Conservation (phyloP, 2,888 invertebrate genomes). For the Caenorhabditis afra region DNA sequence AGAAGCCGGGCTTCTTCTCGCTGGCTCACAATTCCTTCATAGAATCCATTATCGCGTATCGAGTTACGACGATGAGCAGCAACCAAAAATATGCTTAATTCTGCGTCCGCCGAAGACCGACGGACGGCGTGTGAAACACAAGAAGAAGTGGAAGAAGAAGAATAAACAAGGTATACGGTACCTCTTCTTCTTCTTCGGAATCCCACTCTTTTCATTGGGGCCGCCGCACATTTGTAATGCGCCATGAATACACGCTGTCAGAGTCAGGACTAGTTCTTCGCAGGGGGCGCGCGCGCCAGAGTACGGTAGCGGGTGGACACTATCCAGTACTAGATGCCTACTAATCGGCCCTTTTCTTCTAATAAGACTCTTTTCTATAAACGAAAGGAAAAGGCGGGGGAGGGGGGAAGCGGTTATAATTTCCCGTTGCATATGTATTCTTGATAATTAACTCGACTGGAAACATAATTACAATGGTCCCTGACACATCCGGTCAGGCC, state of each 20-base stretch:
- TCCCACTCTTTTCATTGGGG: slow-evolving; percentile 47
- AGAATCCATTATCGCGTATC: slow-evolving; percentile 52
- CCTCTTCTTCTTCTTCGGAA: slow-evolving; percentile 4
- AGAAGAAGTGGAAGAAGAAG: slow-evolving; percentile 37
- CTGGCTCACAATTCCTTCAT: neutral
- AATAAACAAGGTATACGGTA: slow-evolving; percentile 60
- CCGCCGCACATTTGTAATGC: slow-evolving; percentile 52
- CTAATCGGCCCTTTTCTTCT: slow-evolving; percentile 34
- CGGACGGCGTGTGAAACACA: slow-evolving; percentile 54
- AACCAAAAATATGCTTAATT: slow-evolving; percentile 56
- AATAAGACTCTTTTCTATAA: slow-evolving; percentile 28
- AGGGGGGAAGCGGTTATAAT: slow-evolving; percentile 10
- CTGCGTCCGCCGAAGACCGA: slow-evolving; percentile 20
- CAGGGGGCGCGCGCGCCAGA: neutral
- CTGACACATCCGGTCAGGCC: slow-evolving; percentile 31
- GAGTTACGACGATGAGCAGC: slow-evolving; percentile 32
- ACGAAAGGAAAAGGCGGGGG: slow-evolving; percentile 11
- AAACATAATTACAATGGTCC: slow-evolving; percentile 50
- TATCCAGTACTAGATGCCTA: slow-evolving; percentile 14
- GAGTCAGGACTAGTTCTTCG: slow-evolving; percentile 21
- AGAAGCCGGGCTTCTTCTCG: too few relatives aligned
- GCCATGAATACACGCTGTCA: slow-evolving; percentile 36
- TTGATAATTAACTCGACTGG: slow-evolving; percentile 44
- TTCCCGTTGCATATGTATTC: slow-evolving; percentile 49
- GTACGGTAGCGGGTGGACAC: slow-evolving; percentile 20